Conservation (phyloP, 2,888 invertebrate genomes). For the Euplexia lucipara region DNA sequence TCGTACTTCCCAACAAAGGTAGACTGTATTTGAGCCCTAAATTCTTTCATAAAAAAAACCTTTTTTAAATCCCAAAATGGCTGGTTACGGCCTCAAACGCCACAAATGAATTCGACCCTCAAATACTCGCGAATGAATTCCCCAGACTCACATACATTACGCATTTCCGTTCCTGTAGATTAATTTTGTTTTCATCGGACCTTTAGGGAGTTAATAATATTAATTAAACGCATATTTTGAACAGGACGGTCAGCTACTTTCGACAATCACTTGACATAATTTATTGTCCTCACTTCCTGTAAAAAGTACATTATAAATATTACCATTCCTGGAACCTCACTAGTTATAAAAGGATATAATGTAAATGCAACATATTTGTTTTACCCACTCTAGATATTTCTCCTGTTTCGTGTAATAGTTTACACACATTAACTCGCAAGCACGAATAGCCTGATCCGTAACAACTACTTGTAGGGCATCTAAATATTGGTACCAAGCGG, state of each 20-base stretch:
- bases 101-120: slow-evolving; percentile 44
- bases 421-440: too few relatives aligned
- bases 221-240: slow-evolving; percentile 31
- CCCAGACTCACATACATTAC: slow-evolving; percentile 43
- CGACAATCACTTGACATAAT: not conserved
- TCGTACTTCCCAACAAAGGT: slow-evolving; percentile 11
- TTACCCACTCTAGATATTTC: too few relatives aligned
- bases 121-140: slow-evolving; percentile 38
- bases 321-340: too few relatives aligned
- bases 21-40: slow-evolving; percentile 26
- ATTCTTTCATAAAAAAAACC: slow-evolving; percentile 26
- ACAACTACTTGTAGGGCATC: too few relatives aligned
- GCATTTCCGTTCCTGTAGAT: slow-evolving; percentile 42
- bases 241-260: slow-evolving; percentile 1
- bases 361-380: too few relatives aligned
- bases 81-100: slow-evolving; percentile 7
- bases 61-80: slow-evolving; percentile 24
- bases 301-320: too few relatives aligned
- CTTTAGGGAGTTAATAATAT: slow-evolving; percentile 30
- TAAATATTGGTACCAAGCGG: too few relatives aligned
- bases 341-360: too few relatives aligned
- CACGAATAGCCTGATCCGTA: too few relatives aligned
- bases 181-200: slow-evolving; percentile 49
- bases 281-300: not conserved
- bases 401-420: too few relatives aligned